Percentiles rank a stretch among this genome's conserved stretches.
Conservation (phyloP, 2,888 invertebrate genomes). For the Eilema griseolum region DNA sequence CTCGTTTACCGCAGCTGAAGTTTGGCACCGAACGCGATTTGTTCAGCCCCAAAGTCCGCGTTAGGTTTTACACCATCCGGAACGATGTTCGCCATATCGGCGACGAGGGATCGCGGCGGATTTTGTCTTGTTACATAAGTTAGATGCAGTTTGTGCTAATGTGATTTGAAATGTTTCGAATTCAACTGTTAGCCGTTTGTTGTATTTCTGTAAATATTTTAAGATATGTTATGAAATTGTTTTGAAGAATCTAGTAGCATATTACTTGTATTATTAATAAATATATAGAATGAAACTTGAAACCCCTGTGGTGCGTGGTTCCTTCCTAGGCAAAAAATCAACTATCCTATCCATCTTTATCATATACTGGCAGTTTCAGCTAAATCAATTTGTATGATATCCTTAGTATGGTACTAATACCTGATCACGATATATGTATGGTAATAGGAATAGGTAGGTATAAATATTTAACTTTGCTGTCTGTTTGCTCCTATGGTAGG, state of each 20-base stretch:
- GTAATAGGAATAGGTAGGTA: too few relatives aligned
- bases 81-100: constrained; percentile 32
- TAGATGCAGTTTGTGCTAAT: constrained; percentile 14
- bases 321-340: too few relatives aligned
- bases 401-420: too few relatives aligned
- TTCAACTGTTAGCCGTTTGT: background rate
- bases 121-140: constrained; percentile 1
- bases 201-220: background rate
- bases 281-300: too few relatives aligned
- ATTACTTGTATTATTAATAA: background rate
- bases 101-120: constrained; percentile 39
- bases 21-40: constrained; percentile 42
- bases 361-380: too few relatives aligned
- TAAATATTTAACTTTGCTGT: too few relatives aligned
- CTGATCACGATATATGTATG: too few relatives aligned
- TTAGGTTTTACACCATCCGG: constrained; percentile 29
- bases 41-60: constrained; percentile 35
- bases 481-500: too few relatives aligned
- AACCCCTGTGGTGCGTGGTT: too few relatives aligned
- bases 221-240: background rate
- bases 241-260: background rate
- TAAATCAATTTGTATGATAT: too few relatives aligned
- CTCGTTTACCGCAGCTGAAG: constrained; percentile 13
- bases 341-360: too few relatives aligned
- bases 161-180: constrained; percentile 1